Evolutionary conservation across 2,113 vertebrate species (phyloP).

Genomic region (Phyllostomus hastatus): DNA sequence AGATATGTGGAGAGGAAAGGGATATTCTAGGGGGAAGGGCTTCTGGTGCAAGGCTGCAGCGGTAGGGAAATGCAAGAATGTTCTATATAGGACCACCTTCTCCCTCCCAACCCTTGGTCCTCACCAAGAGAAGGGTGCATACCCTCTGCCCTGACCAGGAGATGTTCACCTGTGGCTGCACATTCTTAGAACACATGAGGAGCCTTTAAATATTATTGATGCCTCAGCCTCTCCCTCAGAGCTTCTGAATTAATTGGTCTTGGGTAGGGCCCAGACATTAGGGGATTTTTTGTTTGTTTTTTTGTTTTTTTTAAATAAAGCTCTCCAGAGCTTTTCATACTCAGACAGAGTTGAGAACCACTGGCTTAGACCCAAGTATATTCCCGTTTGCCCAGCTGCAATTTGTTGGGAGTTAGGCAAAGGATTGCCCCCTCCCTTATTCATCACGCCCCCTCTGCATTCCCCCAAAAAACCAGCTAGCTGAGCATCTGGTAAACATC

Average conservation of each 20-base stretch:
- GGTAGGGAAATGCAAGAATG: not conserved
- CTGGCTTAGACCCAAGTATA: not conserved
- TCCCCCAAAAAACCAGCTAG: not conserved
- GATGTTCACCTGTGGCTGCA: rapidly evolving
- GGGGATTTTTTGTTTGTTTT: not conserved
- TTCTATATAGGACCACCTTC: not conserved
- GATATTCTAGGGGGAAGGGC: not conserved
- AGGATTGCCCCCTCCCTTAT: too few relatives aligned
- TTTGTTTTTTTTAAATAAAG: not conserved
- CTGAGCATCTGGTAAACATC: slow-evolving; percentile 29
- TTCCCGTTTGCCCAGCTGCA: not conserved
- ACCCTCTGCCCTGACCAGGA: not conserved
- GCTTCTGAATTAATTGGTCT: not conserved
- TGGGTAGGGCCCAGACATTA: not conserved
- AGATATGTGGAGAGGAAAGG: not conserved
- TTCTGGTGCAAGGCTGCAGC: not conserved
- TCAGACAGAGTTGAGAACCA: not conserved
- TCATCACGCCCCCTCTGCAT: rapidly evolving
- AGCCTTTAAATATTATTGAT: not conserved
- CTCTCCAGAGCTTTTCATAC: not conserved
- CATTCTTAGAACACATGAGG: not conserved
- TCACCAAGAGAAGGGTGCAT: not conserved
- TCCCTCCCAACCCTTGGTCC: not conserved
- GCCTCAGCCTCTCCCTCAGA: not conserved
- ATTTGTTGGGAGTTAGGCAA: not conserved